phyloP scores from a whole-genome alignment of 2,797 vertebrate genomes.

The Allobates femoralis region DNA sequence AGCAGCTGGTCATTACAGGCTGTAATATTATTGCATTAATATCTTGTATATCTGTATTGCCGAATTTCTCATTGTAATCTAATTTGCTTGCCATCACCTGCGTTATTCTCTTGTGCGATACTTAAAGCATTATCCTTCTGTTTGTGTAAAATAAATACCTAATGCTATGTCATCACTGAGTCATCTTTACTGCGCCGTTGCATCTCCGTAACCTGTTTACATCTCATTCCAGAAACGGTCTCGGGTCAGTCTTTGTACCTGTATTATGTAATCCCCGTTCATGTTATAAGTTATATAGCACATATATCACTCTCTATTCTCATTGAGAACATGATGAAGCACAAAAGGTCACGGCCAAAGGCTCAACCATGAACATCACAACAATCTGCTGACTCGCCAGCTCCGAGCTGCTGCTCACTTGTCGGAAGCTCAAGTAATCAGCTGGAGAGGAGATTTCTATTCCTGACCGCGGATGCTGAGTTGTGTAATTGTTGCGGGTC shows the following conservation, averaged over 20 bases:
- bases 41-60: no score
- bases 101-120: no score
- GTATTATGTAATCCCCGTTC: background rate
- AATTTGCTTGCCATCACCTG: no score
- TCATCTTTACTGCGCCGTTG: no score
- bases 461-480: constrained; percentile 11
- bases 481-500: constrained; percentile 37
- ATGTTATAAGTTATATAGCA: background rate
- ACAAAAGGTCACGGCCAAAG: background rate
- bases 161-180: no score
- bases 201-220: no score
- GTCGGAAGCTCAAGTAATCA: constrained; percentile 19
- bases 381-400: constrained; percentile 5
- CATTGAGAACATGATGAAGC: background rate
- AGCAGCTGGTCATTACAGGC: no score
- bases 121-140: no score
- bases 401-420: background rate
- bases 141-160: no score
- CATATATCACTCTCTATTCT: constrained; percentile 20
- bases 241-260: background rate
- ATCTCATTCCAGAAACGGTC: no score
- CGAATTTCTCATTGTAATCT: no score
- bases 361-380: background rate
- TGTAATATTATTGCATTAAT: no score
- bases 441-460: background rate